These are phyloP conservation scores for Nilaparvata lugens DNA, from an alignment of 1,140 invertebrate species.

Conservation along the genomic window DNA sequence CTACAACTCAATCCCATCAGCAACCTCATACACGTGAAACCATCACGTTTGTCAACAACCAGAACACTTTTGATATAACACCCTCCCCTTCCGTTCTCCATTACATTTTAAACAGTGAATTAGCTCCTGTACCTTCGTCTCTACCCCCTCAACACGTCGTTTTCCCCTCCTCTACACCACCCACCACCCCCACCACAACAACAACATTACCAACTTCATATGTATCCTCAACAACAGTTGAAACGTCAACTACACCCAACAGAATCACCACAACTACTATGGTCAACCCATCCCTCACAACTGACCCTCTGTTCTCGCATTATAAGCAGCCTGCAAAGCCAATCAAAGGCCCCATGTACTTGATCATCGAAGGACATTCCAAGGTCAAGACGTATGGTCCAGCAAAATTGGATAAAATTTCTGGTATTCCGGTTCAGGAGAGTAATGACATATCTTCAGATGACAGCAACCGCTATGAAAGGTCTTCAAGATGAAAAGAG, in stretches of 20 bases:
- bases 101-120: slow-evolving; percentile 8
- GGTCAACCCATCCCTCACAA: slow-evolving; percentile 29
- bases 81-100: slow-evolving; percentile 24
- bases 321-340: slow-evolving; percentile 53
- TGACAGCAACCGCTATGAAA: not conserved
- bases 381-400: slow-evolving; percentile 73
- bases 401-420: slow-evolving; percentile 35
- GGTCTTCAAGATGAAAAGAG: not conserved
- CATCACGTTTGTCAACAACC: no score
- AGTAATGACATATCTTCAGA: slow-evolving; percentile 19
- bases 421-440: slow-evolving; percentile 14
- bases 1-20: slow-evolving; percentile 7
- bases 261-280: not conserved
- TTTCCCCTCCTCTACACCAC: slow-evolving; percentile 27
- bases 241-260: not conserved
- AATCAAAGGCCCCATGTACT: slow-evolving; percentile 54
- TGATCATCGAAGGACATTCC: slow-evolving; percentile 72
- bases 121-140: slow-evolving; percentile 11
- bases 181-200: slow-evolving; percentile 36
- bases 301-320: slow-evolving; percentile 47
- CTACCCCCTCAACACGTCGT: slow-evolving; percentile 17
- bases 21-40: slow-evolving; percentile 20
- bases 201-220: slow-evolving; percentile 34
- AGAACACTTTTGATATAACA: not conserved
- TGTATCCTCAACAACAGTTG: slow-evolving; percentile 21